Evolutionary conservation across 2,888 invertebrate species (phyloP), one percentile per base, ranked within the genome.

Genomic region (Himalopsyche tibetana): DNA sequence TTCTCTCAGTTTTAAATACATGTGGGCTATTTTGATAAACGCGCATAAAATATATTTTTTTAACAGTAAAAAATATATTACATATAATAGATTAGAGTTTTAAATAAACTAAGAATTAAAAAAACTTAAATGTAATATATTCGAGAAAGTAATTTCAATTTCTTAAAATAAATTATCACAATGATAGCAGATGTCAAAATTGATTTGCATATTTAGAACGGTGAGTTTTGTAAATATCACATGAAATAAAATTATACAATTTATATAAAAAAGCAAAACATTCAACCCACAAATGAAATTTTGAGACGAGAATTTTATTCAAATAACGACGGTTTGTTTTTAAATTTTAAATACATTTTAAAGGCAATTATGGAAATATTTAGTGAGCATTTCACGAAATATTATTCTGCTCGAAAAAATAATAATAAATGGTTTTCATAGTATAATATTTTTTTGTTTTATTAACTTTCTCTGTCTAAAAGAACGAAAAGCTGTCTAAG

Each of bases 311-410:
- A 74, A 74, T 74, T 74, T 74, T 74, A 74, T 74, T 74, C 74
- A 74, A 74, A 74, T 74, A 74, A 36, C 36, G 74, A 74, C 74
- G 74, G 74, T 74, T 74, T 74, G 74, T 74, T 74, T 74, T 74
- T 74, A 74, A 74, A 74, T 74, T 74, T 74, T 36, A 74, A 74
- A 74, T 74, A 74, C 74, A 36, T 74, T 74, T 74, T 74, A 74
- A 74, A 74, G 74, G 74, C 74, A 74, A 74, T 74, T 74, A 74
- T 74, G 74, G 74, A 74, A 74, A 74, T 74, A 74, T 74, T 74
- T 74, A 74, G 38, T 74, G 5, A 74, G 74, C 74, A 74, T 74
- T 74, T 74, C 74, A 38, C 36, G 36, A 74, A 63, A 74, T 38
- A 74, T 74, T 74, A 74, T 74, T 74, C 36, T 36, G 74, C 74